Percentiles rank a stretch among this genome's conserved stretches.
phyloP scores from a whole-genome alignment of 2,797 vertebrate genomes.

The Nasua narica region DNA sequence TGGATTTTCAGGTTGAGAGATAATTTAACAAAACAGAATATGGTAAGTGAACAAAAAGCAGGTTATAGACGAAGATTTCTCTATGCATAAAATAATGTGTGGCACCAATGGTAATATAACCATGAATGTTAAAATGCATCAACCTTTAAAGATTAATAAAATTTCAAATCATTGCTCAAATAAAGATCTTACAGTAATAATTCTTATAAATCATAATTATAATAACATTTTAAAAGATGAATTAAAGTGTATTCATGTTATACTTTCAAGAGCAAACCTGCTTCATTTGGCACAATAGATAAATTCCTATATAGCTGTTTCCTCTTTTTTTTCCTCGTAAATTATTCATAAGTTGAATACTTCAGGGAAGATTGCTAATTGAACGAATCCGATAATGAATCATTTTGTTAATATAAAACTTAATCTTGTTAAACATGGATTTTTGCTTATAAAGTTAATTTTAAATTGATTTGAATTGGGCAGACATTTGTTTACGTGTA shows the following conservation, averaged over 20 bases:
- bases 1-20: not conserved
- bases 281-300: not conserved
- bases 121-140: not conserved
- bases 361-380: not conserved
- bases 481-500: not conserved
- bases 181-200: not conserved
- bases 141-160: not conserved
- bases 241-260: not conserved
- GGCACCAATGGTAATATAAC: not conserved
- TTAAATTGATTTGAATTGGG: not conserved
- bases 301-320: not conserved
- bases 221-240: not conserved
- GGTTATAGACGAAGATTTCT: not conserved
- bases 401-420: not conserved
- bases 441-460: conserved; percentile 19
- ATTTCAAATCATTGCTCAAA: not conserved
- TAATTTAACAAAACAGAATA: not conserved
- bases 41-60: not conserved
- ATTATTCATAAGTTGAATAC: conserved; percentile 16
- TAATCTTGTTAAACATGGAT: not conserved
- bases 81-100: not conserved
- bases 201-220: not conserved
- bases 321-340: not conserved
- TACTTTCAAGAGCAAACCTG: not conserved
- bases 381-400: not conserved